Base-by-base conservation (phyloP, 2,113 vertebrate genomes). In the Lampris megalopsis region DNA sequence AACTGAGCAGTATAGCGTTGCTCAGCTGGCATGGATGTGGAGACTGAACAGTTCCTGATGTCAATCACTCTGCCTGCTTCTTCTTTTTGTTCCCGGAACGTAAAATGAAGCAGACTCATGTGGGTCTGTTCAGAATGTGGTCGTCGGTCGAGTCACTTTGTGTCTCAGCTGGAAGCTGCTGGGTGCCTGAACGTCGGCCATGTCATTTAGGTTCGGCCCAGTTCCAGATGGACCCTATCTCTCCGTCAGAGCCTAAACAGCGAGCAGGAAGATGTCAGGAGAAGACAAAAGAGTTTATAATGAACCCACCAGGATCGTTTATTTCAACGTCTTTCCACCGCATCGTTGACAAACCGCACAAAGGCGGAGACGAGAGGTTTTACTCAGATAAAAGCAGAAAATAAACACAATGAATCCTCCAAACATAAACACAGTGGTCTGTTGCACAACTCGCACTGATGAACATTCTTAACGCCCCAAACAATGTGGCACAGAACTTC, bases 111-210 rank as follows among this genome's bases (percentile, higher is more conserved):
- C 9, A 45, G 40, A 68, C 2, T 48, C 73, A 76, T 45, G 69
- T 76, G 73, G 43, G 35, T 57, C 3, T 62, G 36, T 75, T 53
- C 50, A 47, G 38, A 59, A 45, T 65, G 53, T 59, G 43, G 40
- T 45, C 64, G 56, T 54, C 54, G 63, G n/a, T 37, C 40, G 36
- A 64, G 48, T 45, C 38, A 24, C 40, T 11, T 35, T 57, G 50
- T 47, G 49, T 40, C 43, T 52, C 37, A 77, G 59, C 41, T 41
- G 59, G 36, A 67, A 49, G 24, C 24, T 59, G 36, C 24, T 2
- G 41, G 6, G 35, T 36, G 59, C 45, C 45, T 40, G 50, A 53
- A 70, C 6, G 4, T 6, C n/a, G 6, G 10, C 50, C 50, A 53
- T 53, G 37, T n/a, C 24, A 75, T 40, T 13, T 37, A 37, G 38